Evolutionary conservation across 64 coral and sea anemone species (phyloP), one percentile per base, ranked within the genome.

Genomic region (Actinia equina): DNA sequence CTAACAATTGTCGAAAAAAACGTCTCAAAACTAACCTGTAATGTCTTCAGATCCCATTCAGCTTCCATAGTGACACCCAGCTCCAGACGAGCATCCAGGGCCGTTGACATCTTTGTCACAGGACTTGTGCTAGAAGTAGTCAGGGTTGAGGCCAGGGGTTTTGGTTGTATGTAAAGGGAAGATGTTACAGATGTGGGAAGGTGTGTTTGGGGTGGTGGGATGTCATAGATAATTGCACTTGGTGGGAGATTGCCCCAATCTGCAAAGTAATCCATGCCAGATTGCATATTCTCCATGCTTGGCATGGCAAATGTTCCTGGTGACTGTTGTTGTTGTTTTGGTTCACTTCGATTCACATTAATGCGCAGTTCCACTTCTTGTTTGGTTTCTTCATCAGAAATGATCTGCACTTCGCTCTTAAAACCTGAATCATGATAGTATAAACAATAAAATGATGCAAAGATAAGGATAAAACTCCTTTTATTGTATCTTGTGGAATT

Each of bases 11-110:
- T 49, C 46, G 7, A 60, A 0, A 59, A 59, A 59, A 17, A 17
- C 58, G 13, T 3, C 58, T 77, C 76, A 1, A 18, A 16, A 52
- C 83, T 16, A 76, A 69, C 71, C 77, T 92, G 84, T 43, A 92
- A 57, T 58, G 86, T 87, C 30, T 92, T 90, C 19, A 94, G 85
- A 79, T 94, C 93, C 77, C 71, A 87, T 44, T 94, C 93, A 62
- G 88, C 93, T 81, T 94, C 89, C 93, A 94, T 94, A 53, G 89
- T 88, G 18, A 94, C 57, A 25, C 88, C 85, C 30, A 94, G 80
- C 43, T 94, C 93, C 1, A 94, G 54, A 2, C 93, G 77, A 77
- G 86, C 82, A 52, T 94, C 93, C 41, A 90, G 64, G 17, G 93
- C 93, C 54, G 85, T 86, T 7, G 93, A 94, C 54, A 91, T 43